These are phyloP conservation scores for Phymorhynchus buccinoides DNA, from an alignment of 1,140 invertebrate genomes.

Conservation along the genomic window DNA sequence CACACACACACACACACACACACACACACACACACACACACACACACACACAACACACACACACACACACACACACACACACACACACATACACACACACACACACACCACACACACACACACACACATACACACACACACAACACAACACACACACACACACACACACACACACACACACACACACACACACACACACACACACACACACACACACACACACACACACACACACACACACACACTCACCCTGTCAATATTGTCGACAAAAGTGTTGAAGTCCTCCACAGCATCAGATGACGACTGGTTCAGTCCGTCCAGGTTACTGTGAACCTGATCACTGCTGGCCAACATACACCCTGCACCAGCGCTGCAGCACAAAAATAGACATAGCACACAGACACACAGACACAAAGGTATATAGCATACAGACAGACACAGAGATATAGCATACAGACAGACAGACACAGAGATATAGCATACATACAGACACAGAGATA, in stretches of 20 bases:
- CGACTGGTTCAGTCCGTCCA: slow-evolving; percentile 44
- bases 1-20: too few relatives aligned
- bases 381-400: neutral
- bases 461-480: neutral
- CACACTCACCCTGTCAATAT: slow-evolving; percentile 44
- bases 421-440: slow-evolving; percentile 20
- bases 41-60: too few relatives aligned
- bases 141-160: too few relatives aligned
- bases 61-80: too few relatives aligned
- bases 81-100: too few relatives aligned
- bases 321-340: slow-evolving; percentile 78
- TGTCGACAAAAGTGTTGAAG: slow-evolving; percentile 46
- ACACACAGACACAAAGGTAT: neutral
- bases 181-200: too few relatives aligned
- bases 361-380: slow-evolving; percentile 82
- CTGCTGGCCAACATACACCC: slow-evolving; percentile 89
- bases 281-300: slow-evolving; percentile 50
- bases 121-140: too few relatives aligned
- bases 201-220: too few relatives aligned
- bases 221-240: too few relatives aligned
- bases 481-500: neutral
- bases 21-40: too few relatives aligned
- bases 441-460: neutral
- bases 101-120: too few relatives aligned
- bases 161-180: too few relatives aligned